Percentiles rank a stretch among this genome's conserved stretches.
These are phyloP conservation scores for Drosophila borborema DNA, from an alignment of 2,888 invertebrate genomes.

Conservation along the genomic window DNA sequence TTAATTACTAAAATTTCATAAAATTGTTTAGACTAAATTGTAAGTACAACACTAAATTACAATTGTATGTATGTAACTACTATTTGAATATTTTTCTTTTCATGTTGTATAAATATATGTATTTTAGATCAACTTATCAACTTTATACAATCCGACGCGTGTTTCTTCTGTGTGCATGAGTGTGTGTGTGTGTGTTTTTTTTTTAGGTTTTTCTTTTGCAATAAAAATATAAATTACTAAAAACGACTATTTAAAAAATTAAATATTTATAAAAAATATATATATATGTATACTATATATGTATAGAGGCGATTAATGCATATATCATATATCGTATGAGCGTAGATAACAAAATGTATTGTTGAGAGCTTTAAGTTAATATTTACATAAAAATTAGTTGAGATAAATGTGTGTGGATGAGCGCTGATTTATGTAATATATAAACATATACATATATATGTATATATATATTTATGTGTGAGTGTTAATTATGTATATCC, in stretches of 20 bases:
- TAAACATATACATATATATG: too few relatives aligned
- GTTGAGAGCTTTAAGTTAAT: constrained; percentile 49
- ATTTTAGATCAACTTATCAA: constrained; percentile 53
- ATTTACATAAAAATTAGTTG: constrained; percentile 56
- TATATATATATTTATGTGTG: constrained; percentile 41
- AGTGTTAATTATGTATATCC: constrained; percentile 11
- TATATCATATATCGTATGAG: constrained; percentile 44
- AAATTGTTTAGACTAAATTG: constrained; percentile 81
- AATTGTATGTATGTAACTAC: constrained; percentile 80
- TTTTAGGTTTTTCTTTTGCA: constrained; percentile 60
- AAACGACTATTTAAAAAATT: constrained; percentile 81
- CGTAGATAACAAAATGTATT: constrained; percentile 60
- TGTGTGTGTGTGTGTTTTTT: constrained; percentile 25
- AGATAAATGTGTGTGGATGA: constrained; percentile 54
- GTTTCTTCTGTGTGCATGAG: constrained; percentile 19
- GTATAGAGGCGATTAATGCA: constrained; percentile 31
- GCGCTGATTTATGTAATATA: constrained; percentile 50
- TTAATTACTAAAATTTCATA: constrained; percentile 82
- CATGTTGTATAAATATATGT: constrained; percentile 68
- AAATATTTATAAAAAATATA: constrained; percentile 72
- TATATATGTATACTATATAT: constrained; percentile 41
- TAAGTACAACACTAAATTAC: constrained; percentile 83
- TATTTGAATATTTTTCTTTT: constrained; percentile 55
- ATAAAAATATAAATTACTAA: constrained; percentile 81
- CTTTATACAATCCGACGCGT: constrained; percentile 71